Evolutionary conservation across 2,113 vertebrate species (phyloP), one percentile per base, ranked within the genome.

Genomic region (Boulengeromyrus knoepffleri): DNA sequence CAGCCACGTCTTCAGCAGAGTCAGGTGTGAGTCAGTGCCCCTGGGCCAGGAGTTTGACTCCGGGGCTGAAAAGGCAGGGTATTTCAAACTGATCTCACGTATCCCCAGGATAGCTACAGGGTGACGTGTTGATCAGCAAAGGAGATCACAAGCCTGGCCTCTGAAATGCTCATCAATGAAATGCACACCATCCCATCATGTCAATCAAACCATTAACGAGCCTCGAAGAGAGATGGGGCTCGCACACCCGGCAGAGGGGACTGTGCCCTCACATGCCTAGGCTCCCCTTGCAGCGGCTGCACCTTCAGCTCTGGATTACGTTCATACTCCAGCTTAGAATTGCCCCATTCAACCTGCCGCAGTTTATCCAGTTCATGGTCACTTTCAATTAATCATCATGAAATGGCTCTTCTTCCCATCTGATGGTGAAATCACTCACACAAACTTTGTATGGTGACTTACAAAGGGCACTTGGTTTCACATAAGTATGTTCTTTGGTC

Each of bases 131-230:
- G 91, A 95, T 95, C 93, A 90, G 92, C 91, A 91, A 93, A 93
- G 91, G 90, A 93, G 94, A 95, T 95, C 94, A 96, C 88, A 88
- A 95, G 95, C 90, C 91, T 89, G 91, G 91, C 92, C 93, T 94
- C 92, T 92, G 91, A 94, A 95, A 93, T 92, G 93, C 94, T 94
- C 94, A 96, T 95, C 94, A 95, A 94, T 94, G 93, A 96, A 95
- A 95, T 96, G 94, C 93, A 95, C 94, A 95, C 94, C 94, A 95
- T 93, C 93, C 93, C 85, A 74, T 92, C 91, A 45, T 95, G 94
- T 95, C 95, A 94, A 93, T 96, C 94, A 95, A 90, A 90, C 89
- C 91, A 93, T 92, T 94, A 94, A 94, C 93, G 93, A 94, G 92
- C 10, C 87, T 70, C 85, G 36, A 84, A 88, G 74, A 52, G 50